Base-by-base conservation (phyloP, 2,797 vertebrate genomes). In the Apogon talboti region DNA sequence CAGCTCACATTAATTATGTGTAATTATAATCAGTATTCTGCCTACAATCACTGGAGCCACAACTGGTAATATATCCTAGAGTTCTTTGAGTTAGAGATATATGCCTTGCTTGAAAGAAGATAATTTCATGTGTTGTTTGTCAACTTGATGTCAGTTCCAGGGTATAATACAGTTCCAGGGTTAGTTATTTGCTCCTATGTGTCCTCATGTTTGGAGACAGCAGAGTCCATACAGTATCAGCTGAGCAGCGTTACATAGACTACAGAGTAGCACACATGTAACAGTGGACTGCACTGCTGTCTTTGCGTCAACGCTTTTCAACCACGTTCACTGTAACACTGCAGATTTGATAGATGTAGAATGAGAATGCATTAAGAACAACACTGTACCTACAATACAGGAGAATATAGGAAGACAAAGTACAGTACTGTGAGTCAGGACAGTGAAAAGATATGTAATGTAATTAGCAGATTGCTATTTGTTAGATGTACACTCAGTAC, bases 241-340 rank as follows among this genome's bases (percentile, higher is more conserved):
- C 48, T 48, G 30, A 57, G 21, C n/a, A 38, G 43, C 13, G 0
- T 56, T 46, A 55, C 30, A 7, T 30, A 30, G 16, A 37, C 58
- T 18, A 48, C 50, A 46, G 53, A 44, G 35, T 24, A 47, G 62
- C 65, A 65, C 46, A 40, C 43, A 62, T 33, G 68, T 49, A 64
- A 66, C 8, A 11, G 15, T 6, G 11, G 48, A 48, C 45, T 1
- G 21, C 51, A 7, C 55, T 30, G 28, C 28, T 7, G 28, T 2
- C 28, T 30, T 7, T 30, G 28, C 28, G 5, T 30, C 4, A 7
- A 30, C 28, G 7, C 28, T 7, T 30, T 30, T 2, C 5, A 7
- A 30, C 28, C 28, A 7, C 4, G 4, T 30, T 30, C 4, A 30
- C 28, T 30, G 4, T 30, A 7, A 30, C 28, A 30, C 28, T 30